A percentile compares a stretch with the other conserved stretches of the same genome.
Evolutionary conservation across 1,140 invertebrate species (phyloP).

Genomic region (Eufriesea mexicana): DNA sequence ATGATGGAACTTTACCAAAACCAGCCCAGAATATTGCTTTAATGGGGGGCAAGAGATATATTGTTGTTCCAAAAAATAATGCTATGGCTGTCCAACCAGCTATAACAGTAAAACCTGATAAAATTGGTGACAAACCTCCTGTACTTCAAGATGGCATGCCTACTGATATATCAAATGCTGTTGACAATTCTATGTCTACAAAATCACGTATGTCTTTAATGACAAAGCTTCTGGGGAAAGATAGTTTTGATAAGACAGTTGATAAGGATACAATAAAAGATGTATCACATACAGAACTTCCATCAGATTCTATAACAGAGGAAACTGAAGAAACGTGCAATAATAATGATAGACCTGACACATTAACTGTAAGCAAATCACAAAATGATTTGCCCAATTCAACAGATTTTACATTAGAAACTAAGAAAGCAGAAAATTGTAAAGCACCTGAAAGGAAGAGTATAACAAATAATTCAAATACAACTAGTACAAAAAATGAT

Average conservation of each 20-base stretch:
- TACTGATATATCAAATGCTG: conserved; percentile 52
- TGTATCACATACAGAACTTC: conserved; percentile 1
- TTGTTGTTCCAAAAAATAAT: conserved; percentile 87
- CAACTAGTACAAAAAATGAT: conserved; percentile 36
- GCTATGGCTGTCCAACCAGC: conserved; percentile 83
- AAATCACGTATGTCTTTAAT: conserved; percentile 24
- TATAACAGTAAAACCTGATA: conserved; percentile 74
- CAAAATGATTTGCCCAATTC: conserved; percentile 37
- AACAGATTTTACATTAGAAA: conserved; percentile 20
- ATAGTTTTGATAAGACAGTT: conserved; percentile 37
- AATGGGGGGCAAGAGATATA: conserved; percentile 86
- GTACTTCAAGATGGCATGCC: conserved; percentile 58
- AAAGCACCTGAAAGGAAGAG: conserved; percentile 25
- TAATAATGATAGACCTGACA: conserved; percentile 29
- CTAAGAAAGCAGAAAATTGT: conserved; percentile 13
- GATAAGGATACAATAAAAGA: conserved; percentile 45
- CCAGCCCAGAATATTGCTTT: conserved; percentile 86
- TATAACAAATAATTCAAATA: conserved; percentile 26
- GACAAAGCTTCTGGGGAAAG: conserved; percentile 19
- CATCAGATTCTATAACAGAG: neutral
- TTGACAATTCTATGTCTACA: conserved; percentile 41
- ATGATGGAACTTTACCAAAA: conserved; percentile 70
- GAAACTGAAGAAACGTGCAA: conserved; percentile 40
- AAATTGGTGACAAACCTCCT: conserved; percentile 72
- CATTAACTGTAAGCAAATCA: neutral